phyloP scores from a whole-genome alignment of 1,140 invertebrate species.

The Scaptomyza graminum region DNA sequence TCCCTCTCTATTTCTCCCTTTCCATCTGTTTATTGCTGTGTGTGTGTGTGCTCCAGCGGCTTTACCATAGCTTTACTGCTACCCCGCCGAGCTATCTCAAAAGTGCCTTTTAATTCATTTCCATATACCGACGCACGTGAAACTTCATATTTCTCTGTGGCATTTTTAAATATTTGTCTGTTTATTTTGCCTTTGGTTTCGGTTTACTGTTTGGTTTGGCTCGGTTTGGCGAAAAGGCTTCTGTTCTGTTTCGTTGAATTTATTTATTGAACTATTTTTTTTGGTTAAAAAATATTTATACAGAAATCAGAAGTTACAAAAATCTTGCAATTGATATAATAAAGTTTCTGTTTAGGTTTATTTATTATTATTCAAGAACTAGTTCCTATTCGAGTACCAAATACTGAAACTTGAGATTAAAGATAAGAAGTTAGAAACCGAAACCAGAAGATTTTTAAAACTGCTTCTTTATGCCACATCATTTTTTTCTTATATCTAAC shows the following conservation, averaged over 20 bases:
- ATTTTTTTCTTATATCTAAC: neutral
- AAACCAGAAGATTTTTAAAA: too few species aligned
- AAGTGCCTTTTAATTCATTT: conserved; percentile 55
- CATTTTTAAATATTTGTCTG: conserved; percentile 52
- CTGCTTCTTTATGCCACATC: too few species aligned
- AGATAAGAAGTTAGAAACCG: too few species aligned
- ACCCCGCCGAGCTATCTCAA: neutral
- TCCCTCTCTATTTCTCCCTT: neutral
- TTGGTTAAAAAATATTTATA: too few species aligned
- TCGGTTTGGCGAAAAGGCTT: too few species aligned
- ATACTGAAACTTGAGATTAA: too few species aligned
- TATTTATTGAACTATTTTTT: neutral
- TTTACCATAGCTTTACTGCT: conserved; percentile 26
- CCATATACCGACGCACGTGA: conserved; percentile 74
- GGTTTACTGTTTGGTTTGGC: neutral
- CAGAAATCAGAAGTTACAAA: neutral
- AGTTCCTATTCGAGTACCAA: too few species aligned
- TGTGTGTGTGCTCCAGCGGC: conserved; percentile 5
- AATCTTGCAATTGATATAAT: too few species aligned
- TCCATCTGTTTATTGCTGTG: conserved; percentile 34
- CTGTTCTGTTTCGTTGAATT: neutral
- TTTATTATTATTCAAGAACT: too few species aligned
- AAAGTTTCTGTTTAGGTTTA: too few species aligned
- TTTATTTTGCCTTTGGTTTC: conserved; percentile 19
- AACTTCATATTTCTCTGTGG: conserved; percentile 64